A percentile compares a stretch with the other conserved stretches of the same genome.
phyloP scores from a whole-genome alignment of 35 echinoderm and acorn worm genomes.

The Lytechinus pictus region DNA sequence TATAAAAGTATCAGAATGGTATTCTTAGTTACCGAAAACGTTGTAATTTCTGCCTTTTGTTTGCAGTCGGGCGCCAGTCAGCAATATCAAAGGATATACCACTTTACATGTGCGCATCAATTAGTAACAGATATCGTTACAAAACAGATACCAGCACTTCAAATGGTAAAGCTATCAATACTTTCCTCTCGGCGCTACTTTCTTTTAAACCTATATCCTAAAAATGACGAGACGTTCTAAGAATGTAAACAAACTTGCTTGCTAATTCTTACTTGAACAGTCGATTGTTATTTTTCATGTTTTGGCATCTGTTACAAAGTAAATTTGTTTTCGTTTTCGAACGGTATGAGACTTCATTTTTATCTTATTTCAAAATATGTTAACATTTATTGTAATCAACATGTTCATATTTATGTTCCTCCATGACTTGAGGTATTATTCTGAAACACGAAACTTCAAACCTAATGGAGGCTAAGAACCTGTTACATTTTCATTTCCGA shows the following conservation, averaged over 20 bases:
- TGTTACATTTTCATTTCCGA: too few relatives aligned
- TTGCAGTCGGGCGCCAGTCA: not conserved
- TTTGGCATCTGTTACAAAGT: not conserved
- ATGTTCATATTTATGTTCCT: too few relatives aligned
- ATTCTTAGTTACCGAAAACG: too few relatives aligned
- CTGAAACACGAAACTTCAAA: too few relatives aligned
- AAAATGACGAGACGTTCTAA: not conserved
- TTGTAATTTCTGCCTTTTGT: not conserved
- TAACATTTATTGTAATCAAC: too few relatives aligned
- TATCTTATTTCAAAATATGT: too few relatives aligned
- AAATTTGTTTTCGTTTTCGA: too few relatives aligned
- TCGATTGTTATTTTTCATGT: not conserved
- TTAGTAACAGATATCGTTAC: not conserved
- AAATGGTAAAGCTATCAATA: not conserved
- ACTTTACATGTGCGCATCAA: not conserved
- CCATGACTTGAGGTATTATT: too few relatives aligned
- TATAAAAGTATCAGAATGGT: too few relatives aligned
- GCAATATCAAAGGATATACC: not conserved
- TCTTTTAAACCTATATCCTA: not conserved
- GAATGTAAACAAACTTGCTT: not conserved
- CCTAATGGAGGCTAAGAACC: too few relatives aligned
- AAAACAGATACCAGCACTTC: not conserved
- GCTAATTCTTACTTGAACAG: not conserved
- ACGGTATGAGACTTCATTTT: too few relatives aligned
- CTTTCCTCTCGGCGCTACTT: not conserved